Conservation (phyloP, 2,113 vertebrate species). For the Sylvilagus bachmani region DNA sequence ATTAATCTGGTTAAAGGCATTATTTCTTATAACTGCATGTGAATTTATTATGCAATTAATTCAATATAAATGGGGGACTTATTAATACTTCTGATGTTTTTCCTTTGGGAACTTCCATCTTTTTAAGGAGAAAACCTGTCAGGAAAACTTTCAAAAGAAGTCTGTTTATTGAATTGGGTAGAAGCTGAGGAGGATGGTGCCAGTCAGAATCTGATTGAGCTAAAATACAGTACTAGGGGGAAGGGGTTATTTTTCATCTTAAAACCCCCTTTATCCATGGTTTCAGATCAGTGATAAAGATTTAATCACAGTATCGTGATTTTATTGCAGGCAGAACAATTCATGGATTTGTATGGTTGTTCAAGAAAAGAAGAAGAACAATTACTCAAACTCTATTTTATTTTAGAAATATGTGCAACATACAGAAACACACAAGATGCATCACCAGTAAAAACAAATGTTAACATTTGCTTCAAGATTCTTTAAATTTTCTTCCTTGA, state of each 20-base stretch:
- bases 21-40: not conserved
- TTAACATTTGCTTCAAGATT: not conserved
- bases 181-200: not conserved
- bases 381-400: not conserved
- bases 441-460: not conserved
- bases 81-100: not conserved
- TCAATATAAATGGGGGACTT: not conserved
- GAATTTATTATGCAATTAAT: not conserved
- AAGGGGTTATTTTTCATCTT: not conserved
- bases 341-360: not conserved
- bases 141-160: not conserved
- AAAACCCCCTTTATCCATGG: not conserved
- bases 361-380: not conserved
- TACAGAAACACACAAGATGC: conserved; percentile 1
- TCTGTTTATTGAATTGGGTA: not conserved
- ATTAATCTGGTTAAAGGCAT: not conserved
- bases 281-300: not conserved
- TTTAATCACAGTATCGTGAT: not conserved
- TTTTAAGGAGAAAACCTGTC: not conserved
- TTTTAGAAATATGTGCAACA: not conserved
- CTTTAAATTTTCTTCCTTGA: not conserved
- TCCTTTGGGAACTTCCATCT: not conserved
- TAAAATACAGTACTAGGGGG: not conserved
- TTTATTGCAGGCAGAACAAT: not conserved
- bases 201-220: not conserved